These are phyloP conservation scores for Marmota monax DNA, from an alignment of 2,113 vertebrate species.

Conservation along the genomic window DNA sequence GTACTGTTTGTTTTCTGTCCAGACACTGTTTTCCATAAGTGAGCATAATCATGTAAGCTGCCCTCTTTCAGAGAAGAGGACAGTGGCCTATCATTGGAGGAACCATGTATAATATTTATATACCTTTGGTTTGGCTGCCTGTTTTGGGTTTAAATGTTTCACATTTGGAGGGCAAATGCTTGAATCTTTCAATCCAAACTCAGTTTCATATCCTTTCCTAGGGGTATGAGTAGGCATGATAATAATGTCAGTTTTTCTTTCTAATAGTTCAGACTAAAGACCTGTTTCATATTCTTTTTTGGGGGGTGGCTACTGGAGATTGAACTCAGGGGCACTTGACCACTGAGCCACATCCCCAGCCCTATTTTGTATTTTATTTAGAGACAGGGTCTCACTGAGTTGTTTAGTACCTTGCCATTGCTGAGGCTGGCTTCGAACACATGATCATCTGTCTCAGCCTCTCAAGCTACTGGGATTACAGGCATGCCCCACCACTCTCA, in stretches of 20 bases:
- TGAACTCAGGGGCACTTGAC: too few relatives aligned
- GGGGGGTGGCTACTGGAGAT: too few relatives aligned
- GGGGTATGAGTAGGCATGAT: background rate
- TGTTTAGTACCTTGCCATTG: too few relatives aligned
- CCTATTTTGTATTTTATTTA: too few relatives aligned
- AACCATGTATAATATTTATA: constrained; percentile 62
- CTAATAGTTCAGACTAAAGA: background rate
- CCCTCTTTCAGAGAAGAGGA: constrained; percentile 69
- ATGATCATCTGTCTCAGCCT: too few relatives aligned
- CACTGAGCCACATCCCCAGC: too few relatives aligned
- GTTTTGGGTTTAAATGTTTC: constrained; percentile 42
- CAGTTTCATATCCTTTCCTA: background rate
- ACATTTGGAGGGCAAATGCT: background rate
- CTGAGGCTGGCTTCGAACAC: too few relatives aligned
- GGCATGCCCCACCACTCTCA: too few relatives aligned
- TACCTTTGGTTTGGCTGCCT: constrained; percentile 5
- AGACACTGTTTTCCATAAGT: constrained; percentile 69
- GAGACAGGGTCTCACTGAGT: too few relatives aligned
- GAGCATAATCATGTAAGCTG: constrained; percentile 79
- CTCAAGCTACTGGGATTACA: too few relatives aligned
- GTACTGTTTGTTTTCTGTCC: constrained; percentile 63
- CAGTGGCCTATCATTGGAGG: constrained; percentile 22
- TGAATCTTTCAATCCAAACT: constrained; percentile 8
- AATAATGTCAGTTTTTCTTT: background rate
- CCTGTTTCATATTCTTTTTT: background rate